Evolutionary conservation across 2,113 vertebrate species (phyloP).

Genomic region (Notothenia rossii): DNA sequence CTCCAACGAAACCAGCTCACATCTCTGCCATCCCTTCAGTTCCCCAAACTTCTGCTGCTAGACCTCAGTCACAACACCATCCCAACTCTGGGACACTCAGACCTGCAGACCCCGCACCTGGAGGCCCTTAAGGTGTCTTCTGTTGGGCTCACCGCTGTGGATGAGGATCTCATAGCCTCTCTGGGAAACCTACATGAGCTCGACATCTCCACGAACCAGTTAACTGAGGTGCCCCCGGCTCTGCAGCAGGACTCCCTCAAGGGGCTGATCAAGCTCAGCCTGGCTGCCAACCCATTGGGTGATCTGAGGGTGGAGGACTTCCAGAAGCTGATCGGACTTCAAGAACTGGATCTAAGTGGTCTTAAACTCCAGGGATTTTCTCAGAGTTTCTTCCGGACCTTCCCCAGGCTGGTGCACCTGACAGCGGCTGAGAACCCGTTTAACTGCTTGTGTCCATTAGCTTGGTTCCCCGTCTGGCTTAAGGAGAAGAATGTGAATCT

Average conservation of each 20-base stretch:
- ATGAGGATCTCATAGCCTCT: slow-evolving; percentile 84
- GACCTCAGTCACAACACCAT: slow-evolving; percentile 91
- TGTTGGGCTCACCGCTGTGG: slow-evolving; percentile 85
- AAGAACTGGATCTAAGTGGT: slow-evolving; percentile 92
- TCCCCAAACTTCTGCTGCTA: slow-evolving; percentile 90
- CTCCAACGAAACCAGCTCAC: slow-evolving; percentile 89
- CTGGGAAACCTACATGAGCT: slow-evolving; percentile 90
- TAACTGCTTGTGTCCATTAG: slow-evolving; percentile 91
- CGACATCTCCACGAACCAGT: slow-evolving; percentile 90
- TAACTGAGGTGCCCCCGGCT: slow-evolving; percentile 80
- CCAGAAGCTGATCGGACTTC: slow-evolving; percentile 84
- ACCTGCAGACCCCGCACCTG: slow-evolving; percentile 84
- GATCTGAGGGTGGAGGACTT: slow-evolving; percentile 87
- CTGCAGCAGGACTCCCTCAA: slow-evolving; percentile 82
- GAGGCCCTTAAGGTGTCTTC: slow-evolving; percentile 88
- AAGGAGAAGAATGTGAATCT: slow-evolving; percentile 79
- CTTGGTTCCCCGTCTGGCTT: slow-evolving; percentile 91
- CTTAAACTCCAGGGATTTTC: slow-evolving; percentile 90
- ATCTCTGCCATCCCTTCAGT: slow-evolving; percentile 81
- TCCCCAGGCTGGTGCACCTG: slow-evolving; percentile 84
- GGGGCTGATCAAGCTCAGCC: slow-evolving; percentile 88
- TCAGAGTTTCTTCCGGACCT: slow-evolving; percentile 82
- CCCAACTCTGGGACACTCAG: slow-evolving; percentile 72
- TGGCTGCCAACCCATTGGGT: slow-evolving; percentile 88
- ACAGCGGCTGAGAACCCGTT: slow-evolving; percentile 92